Base-by-base conservation (phyloP, 1,140 invertebrate species). In the Drosophila grimshawi region DNA sequence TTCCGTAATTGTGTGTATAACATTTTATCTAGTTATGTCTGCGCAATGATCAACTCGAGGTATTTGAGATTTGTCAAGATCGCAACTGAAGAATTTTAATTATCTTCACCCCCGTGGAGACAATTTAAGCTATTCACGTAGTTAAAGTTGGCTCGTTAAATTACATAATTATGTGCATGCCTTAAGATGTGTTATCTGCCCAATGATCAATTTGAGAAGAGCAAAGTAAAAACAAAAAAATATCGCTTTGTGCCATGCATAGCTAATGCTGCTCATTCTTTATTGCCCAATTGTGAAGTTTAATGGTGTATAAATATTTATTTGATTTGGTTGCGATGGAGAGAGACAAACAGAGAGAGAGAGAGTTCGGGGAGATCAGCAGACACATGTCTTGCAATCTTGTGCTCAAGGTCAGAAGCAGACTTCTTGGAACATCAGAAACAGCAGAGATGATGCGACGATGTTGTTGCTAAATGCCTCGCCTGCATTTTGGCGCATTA, bases 241-340 rank as follows among this genome's bases (percentile, higher is more conserved):
- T 33, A 41, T 60, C 29, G 45, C n/a, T 19, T 19, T 69, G 52
- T 64, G 75, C 45, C 45, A 10, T 48, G 66, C 77, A 83, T 83
- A 59, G 52, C 67, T 77, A 83, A 83, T 85, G 68, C n/a, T n/a
- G 60, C 68, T 49, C 56, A 77, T 71, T 80, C 65, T 68, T 80
- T 77, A 74, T 71, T 80, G 68, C 37, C 63, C 60, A 66, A 77
- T 77, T 80, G 59, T 63, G 32, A 57, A 63, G 52, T 55, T 74
- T 66, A 71, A 60, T 69, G 57, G 52, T 56, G 74, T 46, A 82
- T 82, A 78, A 79, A 79, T 82, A 82, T 82, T 82, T 78, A 78
- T 67, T 65, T 63, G 57, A 65, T 69, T 66, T 39, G 76, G 53
- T 59, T 45, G 30, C 46, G 66, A 46, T n/a, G 32, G 35, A 46